Base-by-base conservation (phyloP, 2,888 invertebrate species). In the Encarsia formosa region DNA sequence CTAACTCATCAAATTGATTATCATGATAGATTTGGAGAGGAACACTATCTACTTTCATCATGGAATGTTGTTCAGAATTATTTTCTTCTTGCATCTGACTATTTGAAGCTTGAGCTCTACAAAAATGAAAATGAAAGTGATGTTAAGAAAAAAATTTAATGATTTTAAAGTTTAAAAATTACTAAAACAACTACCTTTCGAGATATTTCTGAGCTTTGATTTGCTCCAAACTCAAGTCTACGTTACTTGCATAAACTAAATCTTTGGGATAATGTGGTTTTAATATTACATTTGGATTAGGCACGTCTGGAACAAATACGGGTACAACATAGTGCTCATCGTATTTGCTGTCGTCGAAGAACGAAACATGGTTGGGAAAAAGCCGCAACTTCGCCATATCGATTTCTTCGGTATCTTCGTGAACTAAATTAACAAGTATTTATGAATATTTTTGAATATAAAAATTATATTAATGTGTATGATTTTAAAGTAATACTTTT, bases 191-290 rank as follows among this genome's bases (percentile, higher is more conserved):
- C 22, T 59, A 69, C 70, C 63, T 65, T 53, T 64, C 57, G 69
- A 71, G 73, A 69, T 82, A 84, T 67, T 78, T 78, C 61, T 78
- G 76, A 54, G 85, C 83, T 64, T 83, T 78, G 59, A 90, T 78
- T 77, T 90, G 88, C 76, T 90, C 90, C 76, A 88, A 81, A 68
- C 86, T 86, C 73, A 81, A 84, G 76, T 90, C 90, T 59, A 78
- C 78, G 58, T 81, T 80, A 62, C 81, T 80, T 52, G 71, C 69
- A 65, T 84, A 85, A 15, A 84, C 69, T 66, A 73, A 63, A 45
- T 73, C 66, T 68, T 73, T 71, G 64, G 72, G 71, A 63, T 73
- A 69, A 55, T 68, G 67, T 34, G 67, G 59, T 58, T 64, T 65
- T 60, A 63, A 62, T 63, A 70, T 56, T 66, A 73, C 47, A 52